Evolutionary conservation across 1,140 invertebrate species (phyloP), one percentile per base, ranked within the genome.

Genomic region (Pachypsylla venusta): DNA sequence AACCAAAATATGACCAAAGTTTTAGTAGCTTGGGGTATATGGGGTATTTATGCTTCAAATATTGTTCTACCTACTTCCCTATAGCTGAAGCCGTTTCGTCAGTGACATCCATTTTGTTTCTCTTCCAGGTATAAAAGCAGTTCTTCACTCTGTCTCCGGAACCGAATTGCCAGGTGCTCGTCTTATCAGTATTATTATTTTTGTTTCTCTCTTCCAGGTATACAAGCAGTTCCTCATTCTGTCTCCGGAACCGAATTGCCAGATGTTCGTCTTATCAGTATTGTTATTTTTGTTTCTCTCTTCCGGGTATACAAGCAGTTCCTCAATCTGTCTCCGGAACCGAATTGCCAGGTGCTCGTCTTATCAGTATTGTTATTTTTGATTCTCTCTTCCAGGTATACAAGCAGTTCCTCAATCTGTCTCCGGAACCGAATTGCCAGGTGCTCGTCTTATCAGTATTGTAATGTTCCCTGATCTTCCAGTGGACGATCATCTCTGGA

Each of bases 301-400:
- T 16, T 67, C 2, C 67, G 84, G 83, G 83, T 39, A 69, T 87
- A n/a, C 79, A 76, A 60, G 70, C 76, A 14, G 83, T 82, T 1
- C 76, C 84, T 0, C 65, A 69, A 20, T 79, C 85, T 0, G 64
- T 68, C 3, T 77, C 76, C 24, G 83, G 83, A 7, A 73, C 77
- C 24, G 65, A 67, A 27, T 72, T 93, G 27, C 89, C 89, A 2
- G 74, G 77, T 59, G 70, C 85, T 14, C 75, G 90, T 27, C 68
- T 80, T 13, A 73, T 93, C 0, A 89, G 85, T 60, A 72, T 81
- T 26, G 72, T 76, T 1, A 65, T 87, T 0, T 87, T 88, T n/a
- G n/a, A n/a, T n/a, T 35, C 30, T 35, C 10, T 27, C 13, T 16
- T 67, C 2, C 67, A 84, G 83, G 83, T 39, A 69, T 87, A n/a